Evolutionary conservation across 2,113 vertebrate genomes (phyloP).

Genomic region (Morone saxatilis): DNA sequence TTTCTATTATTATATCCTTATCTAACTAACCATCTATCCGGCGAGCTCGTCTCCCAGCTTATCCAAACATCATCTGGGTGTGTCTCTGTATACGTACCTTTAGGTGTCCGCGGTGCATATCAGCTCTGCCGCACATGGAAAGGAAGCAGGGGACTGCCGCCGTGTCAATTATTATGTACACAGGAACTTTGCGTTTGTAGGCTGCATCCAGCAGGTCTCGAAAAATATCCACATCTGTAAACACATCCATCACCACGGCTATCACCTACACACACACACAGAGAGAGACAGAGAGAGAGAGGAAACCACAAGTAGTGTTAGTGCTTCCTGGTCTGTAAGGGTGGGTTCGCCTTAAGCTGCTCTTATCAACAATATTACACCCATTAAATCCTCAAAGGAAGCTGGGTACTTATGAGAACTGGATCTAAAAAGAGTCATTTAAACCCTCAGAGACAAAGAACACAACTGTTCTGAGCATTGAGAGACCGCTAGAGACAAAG

Average conservation of each 20-base stretch:
- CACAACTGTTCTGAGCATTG: background rate
- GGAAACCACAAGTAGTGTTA: slow-evolving; percentile 53
- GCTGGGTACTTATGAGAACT: slow-evolving; percentile 3
- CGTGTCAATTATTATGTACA: slow-evolving; percentile 95
- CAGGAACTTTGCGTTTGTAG: slow-evolving; percentile 92
- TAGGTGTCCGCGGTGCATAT: slow-evolving; percentile 95
- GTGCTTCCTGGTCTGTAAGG: slow-evolving; percentile 54
- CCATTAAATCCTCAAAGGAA: slow-evolving; percentile 39
- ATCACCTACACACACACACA: slow-evolving; percentile 87
- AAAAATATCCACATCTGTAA: slow-evolving; percentile 98
- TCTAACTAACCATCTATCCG: slow-evolving; percentile 1
- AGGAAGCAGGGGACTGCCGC: slow-evolving; percentile 91
- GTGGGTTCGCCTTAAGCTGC: slow-evolving; percentile 28
- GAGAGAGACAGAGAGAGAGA: slow-evolving; percentile 38
- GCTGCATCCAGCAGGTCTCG: slow-evolving; percentile 93
- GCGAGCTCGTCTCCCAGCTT: background rate
- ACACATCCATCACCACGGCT: slow-evolving; percentile 96
- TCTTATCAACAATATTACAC: slow-evolving; percentile 32
- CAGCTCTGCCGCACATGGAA: slow-evolving; percentile 93
- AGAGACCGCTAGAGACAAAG: slow-evolving; percentile 12
- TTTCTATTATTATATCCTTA: slow-evolving; percentile 3
- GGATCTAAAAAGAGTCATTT: background rate
- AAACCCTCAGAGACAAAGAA: background rate
- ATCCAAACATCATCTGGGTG: slow-evolving; percentile 56
- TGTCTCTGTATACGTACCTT: slow-evolving; percentile 85